phyloP scores from a whole-genome alignment of 2,113 vertebrate genomes.

The Pongo abelii region DNA sequence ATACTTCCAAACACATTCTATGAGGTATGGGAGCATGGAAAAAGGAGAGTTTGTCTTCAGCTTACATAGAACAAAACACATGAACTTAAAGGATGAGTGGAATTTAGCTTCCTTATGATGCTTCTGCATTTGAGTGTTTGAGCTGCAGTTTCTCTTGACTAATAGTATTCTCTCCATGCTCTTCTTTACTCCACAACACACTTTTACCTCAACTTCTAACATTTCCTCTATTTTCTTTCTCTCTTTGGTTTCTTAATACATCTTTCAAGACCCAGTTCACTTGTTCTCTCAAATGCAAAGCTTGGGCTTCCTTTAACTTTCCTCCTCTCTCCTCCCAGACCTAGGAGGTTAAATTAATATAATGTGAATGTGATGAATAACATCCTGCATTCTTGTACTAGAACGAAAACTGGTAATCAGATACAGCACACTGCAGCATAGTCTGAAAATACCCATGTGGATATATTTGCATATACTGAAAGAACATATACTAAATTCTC shows the following conservation, averaged over 20 bases:
- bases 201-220: neutral
- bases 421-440: neutral
- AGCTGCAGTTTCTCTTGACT: neutral
- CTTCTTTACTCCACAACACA: neutral
- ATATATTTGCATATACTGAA: neutral
- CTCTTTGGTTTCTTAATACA: slow-evolving; percentile 11
- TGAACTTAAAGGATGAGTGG: neutral
- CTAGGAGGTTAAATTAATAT: neutral
- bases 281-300: neutral
- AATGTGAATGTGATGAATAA: neutral
- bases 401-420: neutral
- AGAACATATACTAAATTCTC: neutral
- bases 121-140: neutral
- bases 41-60: neutral
- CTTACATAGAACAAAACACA: neutral
- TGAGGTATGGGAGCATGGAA: neutral
- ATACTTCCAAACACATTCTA: neutral
- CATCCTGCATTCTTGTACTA: neutral
- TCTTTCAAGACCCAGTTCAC: neutral
- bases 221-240: neutral
- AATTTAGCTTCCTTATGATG: neutral
- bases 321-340: neutral
- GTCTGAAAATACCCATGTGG: neutral
- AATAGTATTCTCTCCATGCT: neutral
- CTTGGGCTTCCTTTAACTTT: neutral